These are phyloP conservation scores for Oconnorella tubifera DNA, from an alignment of 2,888 invertebrate genomes.

Conservation along the genomic window DNA sequence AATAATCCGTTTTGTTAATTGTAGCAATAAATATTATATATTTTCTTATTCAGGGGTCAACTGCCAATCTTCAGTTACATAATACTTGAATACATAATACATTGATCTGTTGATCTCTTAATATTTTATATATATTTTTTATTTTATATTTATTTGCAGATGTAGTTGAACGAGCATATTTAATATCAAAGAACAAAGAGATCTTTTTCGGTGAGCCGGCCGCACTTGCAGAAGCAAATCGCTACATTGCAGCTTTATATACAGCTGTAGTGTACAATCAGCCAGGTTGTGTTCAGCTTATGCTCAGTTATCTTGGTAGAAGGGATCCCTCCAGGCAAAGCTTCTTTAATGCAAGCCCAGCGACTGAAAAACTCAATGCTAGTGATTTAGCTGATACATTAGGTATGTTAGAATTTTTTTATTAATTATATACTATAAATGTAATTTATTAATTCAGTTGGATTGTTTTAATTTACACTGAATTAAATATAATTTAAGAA, in stretches of 20 bases:
- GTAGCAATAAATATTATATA: too few relatives aligned
- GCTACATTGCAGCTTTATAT: conserved; percentile 37
- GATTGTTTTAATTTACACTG: too few relatives aligned
- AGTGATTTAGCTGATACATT: conserved; percentile 20
- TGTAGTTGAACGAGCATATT: conserved; percentile 36
- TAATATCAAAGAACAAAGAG: conserved; percentile 36
- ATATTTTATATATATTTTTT: too few relatives aligned
- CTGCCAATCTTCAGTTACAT: too few relatives aligned
- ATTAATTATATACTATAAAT: not conserved
- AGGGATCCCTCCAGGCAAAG: conserved; percentile 23
- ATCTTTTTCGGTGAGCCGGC: conserved; percentile 32
- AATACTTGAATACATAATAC: too few relatives aligned
- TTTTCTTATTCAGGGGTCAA: too few relatives aligned
- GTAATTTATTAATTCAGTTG: too few relatives aligned
- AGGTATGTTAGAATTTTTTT: conserved; percentile 7
- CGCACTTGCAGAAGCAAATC: conserved; percentile 35
- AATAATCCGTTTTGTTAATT: too few relatives aligned
- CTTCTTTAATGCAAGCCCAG: conserved; percentile 20
- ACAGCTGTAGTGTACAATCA: conserved; percentile 36
- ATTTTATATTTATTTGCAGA: too few relatives aligned
- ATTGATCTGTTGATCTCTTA: too few relatives aligned
- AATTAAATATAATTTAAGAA: too few relatives aligned
- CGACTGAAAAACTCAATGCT: conserved; percentile 17
- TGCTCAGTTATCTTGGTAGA: conserved; percentile 30
- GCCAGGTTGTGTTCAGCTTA: conserved; percentile 33